Conservation (phyloP, 2,888 invertebrate genomes). For the Melinaea menophilus region DNA sequence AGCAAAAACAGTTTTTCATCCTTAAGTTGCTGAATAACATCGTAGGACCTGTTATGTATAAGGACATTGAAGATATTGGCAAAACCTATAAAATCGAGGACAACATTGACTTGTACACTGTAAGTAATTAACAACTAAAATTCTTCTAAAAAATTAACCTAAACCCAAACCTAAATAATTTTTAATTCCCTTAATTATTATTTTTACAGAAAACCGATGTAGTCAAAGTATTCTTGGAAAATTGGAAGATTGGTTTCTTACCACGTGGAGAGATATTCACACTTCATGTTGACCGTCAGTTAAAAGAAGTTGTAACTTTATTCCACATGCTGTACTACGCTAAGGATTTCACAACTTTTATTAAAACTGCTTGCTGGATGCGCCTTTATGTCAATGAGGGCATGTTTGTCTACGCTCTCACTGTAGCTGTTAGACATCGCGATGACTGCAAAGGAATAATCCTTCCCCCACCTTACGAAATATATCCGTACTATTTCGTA, state of each 20-base stretch:
- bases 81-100: slow-evolving; percentile 64
- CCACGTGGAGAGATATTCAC: slow-evolving; percentile 77
- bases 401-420: slow-evolving; percentile 77
- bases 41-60: slow-evolving; percentile 66
- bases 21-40: slow-evolving; percentile 75
- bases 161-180: no score
- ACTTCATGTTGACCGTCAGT: slow-evolving; percentile 67
- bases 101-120: slow-evolving; percentile 55
- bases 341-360: slow-evolving; percentile 72
- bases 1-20: slow-evolving; percentile 68
- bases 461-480: slow-evolving; percentile 78
- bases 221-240: slow-evolving; percentile 77
- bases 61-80: slow-evolving; percentile 65
- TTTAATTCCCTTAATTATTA: no score
- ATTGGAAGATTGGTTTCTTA: slow-evolving; percentile 74
- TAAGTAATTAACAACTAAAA: slow-evolving; percentile 36
- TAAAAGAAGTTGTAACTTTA: slow-evolving; percentile 71
- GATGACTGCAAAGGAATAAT: slow-evolving; percentile 71
- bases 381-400: slow-evolving; percentile 75
- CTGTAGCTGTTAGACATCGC: slow-evolving; percentile 73
- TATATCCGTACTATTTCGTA: slow-evolving; percentile 82
- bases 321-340: slow-evolving; percentile 76
- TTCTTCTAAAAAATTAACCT: neutral
- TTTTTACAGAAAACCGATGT: slow-evolving; percentile 73
- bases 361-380: slow-evolving; percentile 73